These are phyloP conservation scores for Garra rufa DNA, from an alignment of 2,113 vertebrate species.

Conservation along the genomic window DNA sequence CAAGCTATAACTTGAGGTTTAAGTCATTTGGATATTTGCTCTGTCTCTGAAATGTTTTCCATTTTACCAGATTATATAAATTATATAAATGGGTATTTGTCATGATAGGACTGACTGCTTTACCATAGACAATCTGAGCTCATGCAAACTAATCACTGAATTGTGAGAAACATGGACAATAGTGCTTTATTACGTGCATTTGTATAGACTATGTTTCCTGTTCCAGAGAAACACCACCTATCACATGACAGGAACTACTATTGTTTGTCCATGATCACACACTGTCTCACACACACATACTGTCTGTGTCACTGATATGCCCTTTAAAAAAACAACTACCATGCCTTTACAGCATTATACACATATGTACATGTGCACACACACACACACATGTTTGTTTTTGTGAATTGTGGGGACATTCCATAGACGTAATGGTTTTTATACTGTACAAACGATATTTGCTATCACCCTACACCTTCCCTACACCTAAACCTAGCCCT, in stretches of 20 bases:
- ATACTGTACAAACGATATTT: too few relatives aligned
- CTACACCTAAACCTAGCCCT: too few relatives aligned
- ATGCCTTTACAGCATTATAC: neutral
- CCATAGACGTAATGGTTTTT: too few relatives aligned
- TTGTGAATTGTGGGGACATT: too few relatives aligned
- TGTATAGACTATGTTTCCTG: neutral
- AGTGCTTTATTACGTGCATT: neutral
- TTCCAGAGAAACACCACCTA: constrained; percentile 1
- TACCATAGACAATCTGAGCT: neutral
- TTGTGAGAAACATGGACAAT: neutral
- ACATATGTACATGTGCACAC: neutral
- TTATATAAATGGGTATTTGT: too few relatives aligned
- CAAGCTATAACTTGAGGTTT: neutral
- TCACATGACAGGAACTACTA: constrained; percentile 21
- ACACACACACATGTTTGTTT: too few relatives aligned
- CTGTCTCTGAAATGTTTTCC: neutral
- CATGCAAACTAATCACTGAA: neutral
- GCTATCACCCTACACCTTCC: too few relatives aligned
- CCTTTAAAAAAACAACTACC: neutral
- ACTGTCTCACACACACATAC: neutral
- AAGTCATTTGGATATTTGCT: neutral
- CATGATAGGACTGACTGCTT: neutral
- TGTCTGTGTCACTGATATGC: neutral
- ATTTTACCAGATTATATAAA: neutral
- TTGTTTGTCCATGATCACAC: constrained; percentile 23